phyloP scores from a whole-genome alignment of 2,113 vertebrate genomes.

The Murina feae region DNA sequence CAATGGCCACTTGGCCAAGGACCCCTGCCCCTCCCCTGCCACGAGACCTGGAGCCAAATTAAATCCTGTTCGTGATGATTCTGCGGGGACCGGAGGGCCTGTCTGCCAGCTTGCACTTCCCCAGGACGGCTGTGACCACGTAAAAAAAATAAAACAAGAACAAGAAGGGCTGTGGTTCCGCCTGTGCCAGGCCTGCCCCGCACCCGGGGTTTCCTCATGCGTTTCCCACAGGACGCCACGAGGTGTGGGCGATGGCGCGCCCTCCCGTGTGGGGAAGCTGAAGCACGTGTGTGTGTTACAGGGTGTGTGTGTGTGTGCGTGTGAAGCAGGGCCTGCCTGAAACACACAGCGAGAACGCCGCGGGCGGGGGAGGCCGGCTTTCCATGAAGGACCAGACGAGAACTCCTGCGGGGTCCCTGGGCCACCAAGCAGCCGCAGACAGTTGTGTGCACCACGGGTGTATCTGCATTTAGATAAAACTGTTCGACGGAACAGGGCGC shows the following conservation, averaged over 20 bases:
- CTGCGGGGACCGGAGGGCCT: not conserved
- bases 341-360: fast-evolving
- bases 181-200: fast-evolving
- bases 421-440: not conserved
- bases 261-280: fast-evolving
- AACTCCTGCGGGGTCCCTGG: fast-evolving
- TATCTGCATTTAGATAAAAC: not conserved
- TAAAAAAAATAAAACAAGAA: not conserved
- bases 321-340: fast-evolving
- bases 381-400: not conserved
- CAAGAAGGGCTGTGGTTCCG: fast-evolving
- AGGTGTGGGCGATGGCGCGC: fast-evolving
- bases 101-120: fast-evolving
- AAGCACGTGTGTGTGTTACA: fast-evolving
- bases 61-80: not conserved
- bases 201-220: fast-evolving
- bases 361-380: fast-evolving
- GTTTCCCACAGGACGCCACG: fast-evolving
- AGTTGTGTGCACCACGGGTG: fast-evolving
- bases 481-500: not conserved
- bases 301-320: too few relatives aligned
- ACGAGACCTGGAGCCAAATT: not conserved
- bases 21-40: not conserved
- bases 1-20: not conserved
- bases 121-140: not conserved